phyloP scores from a whole-genome alignment of 23 tunicate genomes.

The Halocynthia roretzi region DNA sequence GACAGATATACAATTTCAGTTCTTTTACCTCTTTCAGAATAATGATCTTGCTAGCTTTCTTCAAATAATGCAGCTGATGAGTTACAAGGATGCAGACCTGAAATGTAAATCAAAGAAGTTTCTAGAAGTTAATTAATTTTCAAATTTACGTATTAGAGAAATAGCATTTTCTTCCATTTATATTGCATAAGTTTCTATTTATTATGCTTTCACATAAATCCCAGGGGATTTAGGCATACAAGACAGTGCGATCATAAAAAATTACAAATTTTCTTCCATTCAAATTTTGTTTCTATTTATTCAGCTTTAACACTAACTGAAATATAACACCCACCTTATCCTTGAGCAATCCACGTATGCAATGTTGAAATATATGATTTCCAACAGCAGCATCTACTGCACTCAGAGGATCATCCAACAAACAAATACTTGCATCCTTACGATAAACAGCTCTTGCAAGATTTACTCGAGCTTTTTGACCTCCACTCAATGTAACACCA shows the following conservation, averaged over 20 bases:
- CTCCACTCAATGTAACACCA: conserved; percentile 94
- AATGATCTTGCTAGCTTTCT: conserved; percentile 55
- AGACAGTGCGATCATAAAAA: no score
- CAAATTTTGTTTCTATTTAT: no score
- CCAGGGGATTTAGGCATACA: no score
- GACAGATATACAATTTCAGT: no score
- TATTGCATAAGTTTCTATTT: no score
- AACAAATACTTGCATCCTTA: conserved; percentile 31
- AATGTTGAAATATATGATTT: conserved; percentile 53
- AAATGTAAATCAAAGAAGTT: conserved; percentile 21
- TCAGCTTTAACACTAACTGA: no score
- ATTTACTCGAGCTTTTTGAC: conserved; percentile 92
- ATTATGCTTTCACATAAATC: no score
- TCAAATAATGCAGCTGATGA: conserved; percentile 71
- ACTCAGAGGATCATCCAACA: conserved; percentile 92
- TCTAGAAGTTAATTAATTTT: no score
- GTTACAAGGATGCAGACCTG: conserved; percentile 82
- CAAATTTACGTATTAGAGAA: no score
- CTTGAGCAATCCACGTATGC: conserved; percentile 59
- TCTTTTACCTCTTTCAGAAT: conserved; percentile 59
- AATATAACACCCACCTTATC: conserved; percentile 51
- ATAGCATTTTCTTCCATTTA: no score
- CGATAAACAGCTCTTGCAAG: conserved; percentile 87
- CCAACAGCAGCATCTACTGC: conserved; percentile 93
- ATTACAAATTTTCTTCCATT: no score